Conservation (phyloP, 1,140 invertebrate species). For the Propsilocerus akamusi region DNA sequence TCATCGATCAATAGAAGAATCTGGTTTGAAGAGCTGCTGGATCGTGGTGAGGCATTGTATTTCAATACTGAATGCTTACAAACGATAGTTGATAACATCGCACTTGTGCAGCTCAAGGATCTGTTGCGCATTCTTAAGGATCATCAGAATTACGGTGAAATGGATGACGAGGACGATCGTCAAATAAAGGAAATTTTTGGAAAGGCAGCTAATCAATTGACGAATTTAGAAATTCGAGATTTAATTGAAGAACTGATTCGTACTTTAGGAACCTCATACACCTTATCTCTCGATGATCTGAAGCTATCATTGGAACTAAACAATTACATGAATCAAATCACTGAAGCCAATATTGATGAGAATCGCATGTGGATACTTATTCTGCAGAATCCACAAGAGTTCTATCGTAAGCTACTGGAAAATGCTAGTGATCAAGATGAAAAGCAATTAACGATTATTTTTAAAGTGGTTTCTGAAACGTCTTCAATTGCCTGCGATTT, state of each 20-base stretch:
- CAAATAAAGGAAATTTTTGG: constrained; percentile 7
- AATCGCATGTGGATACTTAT: neutral
- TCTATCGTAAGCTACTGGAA: constrained; percentile 5
- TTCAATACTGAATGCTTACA: constrained; percentile 16
- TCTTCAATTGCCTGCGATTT: neutral
- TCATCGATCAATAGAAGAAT: constrained; percentile 3
- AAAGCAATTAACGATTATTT: neutral
- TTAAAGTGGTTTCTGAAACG: neutral
- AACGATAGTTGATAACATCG: constrained; percentile 10
- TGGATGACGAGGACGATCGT: neutral
- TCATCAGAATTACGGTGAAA: constrained; percentile 6
- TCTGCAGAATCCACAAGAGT: neutral
- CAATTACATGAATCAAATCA: neutral
- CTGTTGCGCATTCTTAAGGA: constrained; percentile 6
- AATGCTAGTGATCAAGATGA: constrained; percentile 3
- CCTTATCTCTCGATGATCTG: neutral
- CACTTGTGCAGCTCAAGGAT: constrained; percentile 8
- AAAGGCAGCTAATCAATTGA: constrained; percentile 10
- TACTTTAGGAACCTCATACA: neutral
- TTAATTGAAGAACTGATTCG: constrained; percentile 6
- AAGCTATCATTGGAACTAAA: neutral
- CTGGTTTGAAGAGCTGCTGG: constrained; percentile 10
- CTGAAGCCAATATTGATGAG: neutral
- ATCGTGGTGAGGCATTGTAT: constrained; percentile 10
- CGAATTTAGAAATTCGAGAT: constrained; percentile 8